Evolutionary conservation across 2,888 invertebrate species (phyloP).

Genomic region (Phengaris arion): DNA sequence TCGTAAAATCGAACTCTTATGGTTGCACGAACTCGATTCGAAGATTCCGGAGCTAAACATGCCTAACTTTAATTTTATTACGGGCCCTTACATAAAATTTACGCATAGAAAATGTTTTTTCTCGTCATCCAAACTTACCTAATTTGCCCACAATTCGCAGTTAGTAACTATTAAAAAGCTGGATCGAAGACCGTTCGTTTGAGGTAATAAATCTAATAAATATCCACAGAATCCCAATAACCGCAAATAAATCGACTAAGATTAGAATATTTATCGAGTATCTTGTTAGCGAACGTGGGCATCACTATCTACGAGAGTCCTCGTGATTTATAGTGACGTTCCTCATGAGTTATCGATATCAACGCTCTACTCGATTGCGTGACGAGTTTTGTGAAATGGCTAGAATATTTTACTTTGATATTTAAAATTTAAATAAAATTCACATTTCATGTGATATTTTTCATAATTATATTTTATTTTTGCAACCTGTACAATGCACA

Average conservation of each 20-base stretch:
- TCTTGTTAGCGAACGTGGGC: conserved; percentile 67
- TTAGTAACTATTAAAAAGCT: neutral
- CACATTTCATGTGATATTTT: neutral
- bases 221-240: conserved; percentile 30
- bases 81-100: conserved; percentile 3
- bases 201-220: conserved; percentile 28
- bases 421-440: conserved; percentile 10
- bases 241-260: conserved; percentile 52
- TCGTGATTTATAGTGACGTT: conserved; percentile 74
- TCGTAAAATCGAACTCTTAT: conserved; percentile 4
- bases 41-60: conserved; percentile 14
- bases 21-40: neutral
- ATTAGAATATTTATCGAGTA: conserved; percentile 67
- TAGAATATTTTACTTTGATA: conserved; percentile 44
- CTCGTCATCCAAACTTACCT: neutral
- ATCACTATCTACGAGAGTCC: conserved; percentile 69
- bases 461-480: neutral
- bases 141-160: neutral
- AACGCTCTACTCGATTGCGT: conserved; percentile 48
- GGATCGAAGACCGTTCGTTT: conserved; percentile 6
- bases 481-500: neutral
- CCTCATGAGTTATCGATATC: conserved; percentile 71
- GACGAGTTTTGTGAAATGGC: conserved; percentile 48
- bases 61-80: conserved; percentile 9
- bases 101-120: conserved; percentile 1